A percentile compares a stretch with the other conserved stretches of the same genome.
phyloP scores from a whole-genome alignment of 2,797 vertebrate species.

The Peromyscus aztecus region DNA sequence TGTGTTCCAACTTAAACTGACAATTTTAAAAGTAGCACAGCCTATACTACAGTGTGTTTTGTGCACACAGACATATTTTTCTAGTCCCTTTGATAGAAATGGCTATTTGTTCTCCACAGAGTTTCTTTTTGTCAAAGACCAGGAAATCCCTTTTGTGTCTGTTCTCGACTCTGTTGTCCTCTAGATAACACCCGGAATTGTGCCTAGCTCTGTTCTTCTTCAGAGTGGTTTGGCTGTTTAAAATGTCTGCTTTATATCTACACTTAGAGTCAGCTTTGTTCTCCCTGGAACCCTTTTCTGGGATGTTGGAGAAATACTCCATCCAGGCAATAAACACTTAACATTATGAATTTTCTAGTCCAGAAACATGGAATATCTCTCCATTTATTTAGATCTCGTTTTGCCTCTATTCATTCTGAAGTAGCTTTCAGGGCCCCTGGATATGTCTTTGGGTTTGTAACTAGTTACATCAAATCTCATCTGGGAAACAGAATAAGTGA shows the following conservation, averaged over 20 bases:
- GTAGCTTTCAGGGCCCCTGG: too few species aligned
- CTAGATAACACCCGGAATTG: too few species aligned
- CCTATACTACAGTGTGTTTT: accelerated
- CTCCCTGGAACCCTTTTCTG: not conserved
- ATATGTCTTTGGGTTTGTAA: not conserved
- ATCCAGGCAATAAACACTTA: not conserved
- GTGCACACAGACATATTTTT: not conserved
- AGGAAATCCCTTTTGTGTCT: too few species aligned
- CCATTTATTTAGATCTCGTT: not conserved
- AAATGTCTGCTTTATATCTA: not conserved
- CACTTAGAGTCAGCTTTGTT: not conserved
- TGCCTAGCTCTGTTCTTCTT: not conserved
- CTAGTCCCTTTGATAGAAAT: not conserved
- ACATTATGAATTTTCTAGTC: not conserved
- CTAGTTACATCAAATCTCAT: not conserved
- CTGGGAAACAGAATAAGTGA: too few species aligned
- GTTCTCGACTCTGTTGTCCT: not conserved
- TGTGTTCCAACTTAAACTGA: not conserved
- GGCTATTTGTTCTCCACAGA: not conserved
- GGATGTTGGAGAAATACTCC: not conserved
- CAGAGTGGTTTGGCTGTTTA: not conserved
- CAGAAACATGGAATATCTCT: not conserved
- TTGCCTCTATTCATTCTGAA: not conserved
- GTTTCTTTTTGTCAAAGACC: not conserved
- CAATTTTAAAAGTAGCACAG: not conserved